Base-by-base conservation (phyloP, 64 coral and sea anemone species). In the Platygyra sinensis region DNA sequence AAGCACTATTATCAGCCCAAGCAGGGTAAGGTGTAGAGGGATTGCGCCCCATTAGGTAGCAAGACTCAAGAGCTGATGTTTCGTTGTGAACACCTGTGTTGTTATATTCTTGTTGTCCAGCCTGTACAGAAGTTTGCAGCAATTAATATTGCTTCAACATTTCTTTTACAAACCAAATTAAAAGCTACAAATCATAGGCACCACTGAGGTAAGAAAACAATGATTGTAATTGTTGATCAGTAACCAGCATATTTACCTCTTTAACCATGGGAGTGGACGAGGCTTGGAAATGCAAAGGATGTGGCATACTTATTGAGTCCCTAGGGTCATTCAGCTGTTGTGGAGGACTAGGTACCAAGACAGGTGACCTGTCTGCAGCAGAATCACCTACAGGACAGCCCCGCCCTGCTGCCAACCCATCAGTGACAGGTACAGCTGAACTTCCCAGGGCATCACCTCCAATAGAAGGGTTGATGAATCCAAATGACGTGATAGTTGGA, bases 181-280 rank as follows among this genome's bases (percentile, higher is more conserved):
- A 46, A 5, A 46, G 42, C 42, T 46, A 46, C 42, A 46, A 46
- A 46, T 6, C 7, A 46, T 46, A 46, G 3, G 42, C 42, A 46
- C 42, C 7, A 46, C 42, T 5, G 7, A 46, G 42, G 42, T 46
- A 46, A 46, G 42, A 46, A 46, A 46, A 62, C 60, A 62, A 62
- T 62, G 24, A 18, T 24, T 65, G 14, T 22, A 65, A 65, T 20
- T 65, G 62, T n/a, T 0, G 9, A 65, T 65, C 62, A 65, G n/a
- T 8, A 65, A 8, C 18, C 18, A 22, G 0, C 3, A 65, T 4
- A 7, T 22, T 57, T 57, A 92, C 90, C 90, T 92, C 30, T 33
- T 60, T 86, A 54, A 92, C 82, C 90, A 92, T 92, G 50, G 90
- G 90, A 86, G 90, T 92, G 11, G 90, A 92, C n/a, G 90, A 75